A percentile compares a stretch with the other conserved stretches of the same genome.
These are phyloP conservation scores for Athetis lepigone DNA, from an alignment of 2,888 invertebrate genomes.

Conservation along the genomic window DNA sequence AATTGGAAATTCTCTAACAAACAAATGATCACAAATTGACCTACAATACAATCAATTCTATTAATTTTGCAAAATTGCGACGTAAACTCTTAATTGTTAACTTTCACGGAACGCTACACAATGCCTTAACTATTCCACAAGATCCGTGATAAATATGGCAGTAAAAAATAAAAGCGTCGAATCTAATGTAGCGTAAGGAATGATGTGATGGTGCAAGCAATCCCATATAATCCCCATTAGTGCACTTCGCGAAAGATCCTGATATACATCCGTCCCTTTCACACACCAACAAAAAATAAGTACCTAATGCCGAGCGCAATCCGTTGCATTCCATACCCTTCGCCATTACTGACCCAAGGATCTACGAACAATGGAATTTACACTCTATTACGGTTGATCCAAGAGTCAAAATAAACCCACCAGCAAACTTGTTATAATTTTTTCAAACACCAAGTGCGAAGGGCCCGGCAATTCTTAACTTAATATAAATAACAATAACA, in stretches of 20 bases:
- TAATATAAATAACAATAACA: conserved; percentile 89
- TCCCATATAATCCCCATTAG: conserved; percentile 87
- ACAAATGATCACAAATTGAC: conserved; percentile 57
- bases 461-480: conserved; percentile 86
- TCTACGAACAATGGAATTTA: conserved; percentile 47
- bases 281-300: conserved; percentile 86
- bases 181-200: conserved; percentile 72
- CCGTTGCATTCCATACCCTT: conserved; percentile 86
- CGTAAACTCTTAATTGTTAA: conserved; percentile 58
- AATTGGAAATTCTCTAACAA: conserved; percentile 46
- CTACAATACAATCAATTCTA: conserved; percentile 48
- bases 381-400: conserved; percentile 46
- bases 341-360: conserved; percentile 73
- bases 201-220: conserved; percentile 77
- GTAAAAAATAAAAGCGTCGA: conserved; percentile 68
- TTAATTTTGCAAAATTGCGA: conserved; percentile 59
- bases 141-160: conserved; percentile 59
- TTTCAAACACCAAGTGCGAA: conserved; percentile 83
- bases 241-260: conserved; percentile 86
- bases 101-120: conserved; percentile 57
- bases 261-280: conserved; percentile 75
- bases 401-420: conserved; percentile 68
- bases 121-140: conserved; percentile 51
- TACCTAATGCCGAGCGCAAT: conserved; percentile 87
- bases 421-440: conserved; percentile 57